Evolutionary conservation across 2,113 vertebrate species (phyloP).

Genomic region (Scophthalmus maximus): DNA sequence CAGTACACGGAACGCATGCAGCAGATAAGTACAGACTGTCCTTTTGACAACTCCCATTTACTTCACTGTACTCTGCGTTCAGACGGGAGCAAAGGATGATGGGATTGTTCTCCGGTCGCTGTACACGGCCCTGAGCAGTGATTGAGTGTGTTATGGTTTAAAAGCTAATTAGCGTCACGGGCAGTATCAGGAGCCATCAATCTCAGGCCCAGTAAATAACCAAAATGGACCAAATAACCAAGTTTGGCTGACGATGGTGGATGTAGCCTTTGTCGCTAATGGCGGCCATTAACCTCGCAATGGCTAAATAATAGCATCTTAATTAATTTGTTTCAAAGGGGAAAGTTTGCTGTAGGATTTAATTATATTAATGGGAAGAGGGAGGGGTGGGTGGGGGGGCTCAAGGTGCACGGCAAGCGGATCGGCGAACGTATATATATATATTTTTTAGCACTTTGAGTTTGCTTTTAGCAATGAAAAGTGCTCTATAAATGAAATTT

Average conservation of each 20-base stretch:
- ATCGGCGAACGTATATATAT: constrained; percentile 33
- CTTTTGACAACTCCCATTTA: constrained; percentile 77
- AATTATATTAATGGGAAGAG: constrained; percentile 81
- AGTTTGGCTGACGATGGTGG: constrained; percentile 96
- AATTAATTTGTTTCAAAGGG: constrained; percentile 87
- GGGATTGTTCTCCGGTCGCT: constrained; percentile 86
- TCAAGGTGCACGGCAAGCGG: constrained; percentile 69
- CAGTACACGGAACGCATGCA: neutral
- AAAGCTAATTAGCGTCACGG: constrained; percentile 97
- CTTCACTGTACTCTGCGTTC: constrained; percentile 83
- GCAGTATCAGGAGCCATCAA: constrained; percentile 94
- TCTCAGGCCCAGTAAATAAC: constrained; percentile 96
- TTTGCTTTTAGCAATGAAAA: too few relatives aligned
- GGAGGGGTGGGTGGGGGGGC: constrained; percentile 45
- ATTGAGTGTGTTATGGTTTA: constrained; percentile 99
- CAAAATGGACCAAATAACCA: constrained; percentile 98
- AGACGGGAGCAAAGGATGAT: constrained; percentile 82
- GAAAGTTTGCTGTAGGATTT: constrained; percentile 84
- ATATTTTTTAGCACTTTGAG: too few relatives aligned
- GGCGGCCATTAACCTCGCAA: constrained; percentile 90
- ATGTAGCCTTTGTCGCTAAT: constrained; percentile 93
- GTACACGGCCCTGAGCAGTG: constrained; percentile 90
- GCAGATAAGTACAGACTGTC: constrained; percentile 39
- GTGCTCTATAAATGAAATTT: too few relatives aligned
- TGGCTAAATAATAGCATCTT: constrained; percentile 90